Base-by-base conservation (phyloP, 2,888 invertebrate species). In the Brachyopa scutellaris region DNA sequence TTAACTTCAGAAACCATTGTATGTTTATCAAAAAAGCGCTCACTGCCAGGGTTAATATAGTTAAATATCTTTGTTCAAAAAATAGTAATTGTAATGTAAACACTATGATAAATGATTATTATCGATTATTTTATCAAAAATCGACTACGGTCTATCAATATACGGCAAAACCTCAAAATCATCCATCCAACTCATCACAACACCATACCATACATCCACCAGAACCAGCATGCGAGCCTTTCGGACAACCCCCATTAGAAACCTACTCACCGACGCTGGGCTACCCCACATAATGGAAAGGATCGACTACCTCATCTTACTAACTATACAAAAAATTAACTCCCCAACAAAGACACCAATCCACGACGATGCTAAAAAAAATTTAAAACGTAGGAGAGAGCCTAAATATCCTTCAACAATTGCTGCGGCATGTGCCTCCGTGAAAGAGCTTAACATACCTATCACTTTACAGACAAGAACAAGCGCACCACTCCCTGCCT, bases 261-360 rank as follows among this genome's bases (percentile, higher is more conserved):
- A 49, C 47, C 36, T 49, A 2, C 23, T 62, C 1, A 62, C 62
- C 1, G 62, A 47, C 11, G 9, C 45, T 13, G 61, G 33, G 13
- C 11, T 62, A 1, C 61, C 21, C 8, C 13, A 33, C 2, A 5
- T 61, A 2, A 33, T 1, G 1, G 61, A 61, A 31, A 61, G 21
- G 17, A 61, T 21, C n/a, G 45, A 19, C n/a, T n/a, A n/a, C n/a
- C n/a, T n/a, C n/a, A n/a, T n/a, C n/a, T n/a, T n/a, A n/a, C n/a
- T n/a, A n/a, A n/a, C n/a, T n/a, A n/a, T n/a, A n/a, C n/a, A n/a
- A n/a, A n/a, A n/a, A n/a, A n/a, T n/a, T n/a, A n/a, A n/a, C n/a
- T n/a, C n/a, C n/a, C n/a, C n/a, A n/a, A n/a, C n/a, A 31, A 33
- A 4, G 7, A 11, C 31, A 21, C 31, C 61, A 6, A 29, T 59